Conservation (phyloP, 1,140 invertebrate genomes). For the Ylistrum balloti region DNA sequence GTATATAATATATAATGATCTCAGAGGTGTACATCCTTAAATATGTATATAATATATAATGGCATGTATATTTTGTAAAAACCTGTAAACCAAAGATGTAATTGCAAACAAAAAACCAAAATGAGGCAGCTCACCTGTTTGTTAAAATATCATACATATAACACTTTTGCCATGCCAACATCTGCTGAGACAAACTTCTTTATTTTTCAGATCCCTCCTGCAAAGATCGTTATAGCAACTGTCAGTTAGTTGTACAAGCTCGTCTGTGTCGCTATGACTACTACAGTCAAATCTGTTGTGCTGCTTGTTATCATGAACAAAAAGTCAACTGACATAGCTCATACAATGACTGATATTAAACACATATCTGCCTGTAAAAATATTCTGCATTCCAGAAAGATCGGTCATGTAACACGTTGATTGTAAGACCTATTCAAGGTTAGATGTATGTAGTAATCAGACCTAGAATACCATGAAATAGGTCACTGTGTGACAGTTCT, state of each 20-base stretch:
- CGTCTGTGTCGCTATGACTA: conserved; percentile 11
- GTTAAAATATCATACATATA: no score
- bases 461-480: not conserved
- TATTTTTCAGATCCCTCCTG: conserved; percentile 25
- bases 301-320: not conserved
- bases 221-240: not conserved
- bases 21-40: no score
- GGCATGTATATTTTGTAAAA: no score
- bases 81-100: no score
- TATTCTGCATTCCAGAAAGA: conserved; percentile 32
- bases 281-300: not conserved
- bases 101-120: no score
- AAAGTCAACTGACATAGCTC: not conserved
- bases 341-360: not conserved
- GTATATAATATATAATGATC: no score
- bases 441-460: not conserved
- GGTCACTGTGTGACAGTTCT: no score
- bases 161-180: no score
- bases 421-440: not conserved
- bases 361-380: conserved; percentile 19
- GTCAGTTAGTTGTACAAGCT: not conserved
- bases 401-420: not conserved
- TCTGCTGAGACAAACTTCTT: no score
- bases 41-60: no score
- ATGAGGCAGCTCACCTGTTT: no score